phyloP scores from a whole-genome alignment of 1,140 invertebrate genomes.

The Nymphalis io region DNA sequence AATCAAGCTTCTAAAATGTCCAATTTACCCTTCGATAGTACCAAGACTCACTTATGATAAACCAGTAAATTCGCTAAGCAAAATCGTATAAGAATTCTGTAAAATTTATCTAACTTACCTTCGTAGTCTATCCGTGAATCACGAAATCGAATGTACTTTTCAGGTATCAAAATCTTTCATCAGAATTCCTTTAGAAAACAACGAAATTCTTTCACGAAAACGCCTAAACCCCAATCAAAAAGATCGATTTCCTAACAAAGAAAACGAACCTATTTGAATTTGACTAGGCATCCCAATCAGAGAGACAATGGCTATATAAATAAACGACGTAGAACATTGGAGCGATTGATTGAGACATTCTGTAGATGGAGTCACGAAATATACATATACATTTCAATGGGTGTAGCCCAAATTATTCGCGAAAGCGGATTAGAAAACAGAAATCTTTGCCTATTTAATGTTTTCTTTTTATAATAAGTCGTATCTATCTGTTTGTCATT shows the following conservation, averaged over 20 bases:
- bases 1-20: too few species aligned
- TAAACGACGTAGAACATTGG: conserved; percentile 14
- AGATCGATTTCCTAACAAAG: conserved; percentile 21
- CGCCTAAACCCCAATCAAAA: conserved; percentile 16
- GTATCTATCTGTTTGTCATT: too few species aligned
- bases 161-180: neutral
- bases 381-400: conserved; percentile 12
- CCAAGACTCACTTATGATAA: too few species aligned
- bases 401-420: neutral
- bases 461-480: too few species aligned
- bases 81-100: neutral
- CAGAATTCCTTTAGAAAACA: neutral
- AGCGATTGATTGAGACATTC: conserved; percentile 24
- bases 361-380: conserved; percentile 15
- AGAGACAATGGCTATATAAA: conserved; percentile 24
- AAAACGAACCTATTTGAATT: conserved; percentile 18
- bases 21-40: too few species aligned
- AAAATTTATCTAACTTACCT: neutral
- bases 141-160: neutral
- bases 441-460: neutral
- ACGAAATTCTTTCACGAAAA: conserved; percentile 9
- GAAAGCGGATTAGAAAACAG: neutral
- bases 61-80: too few species aligned
- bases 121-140: neutral
- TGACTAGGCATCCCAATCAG: conserved; percentile 26